Base-by-base conservation (phyloP, 2,888 invertebrate genomes). In the Notodonta dromedarius region DNA sequence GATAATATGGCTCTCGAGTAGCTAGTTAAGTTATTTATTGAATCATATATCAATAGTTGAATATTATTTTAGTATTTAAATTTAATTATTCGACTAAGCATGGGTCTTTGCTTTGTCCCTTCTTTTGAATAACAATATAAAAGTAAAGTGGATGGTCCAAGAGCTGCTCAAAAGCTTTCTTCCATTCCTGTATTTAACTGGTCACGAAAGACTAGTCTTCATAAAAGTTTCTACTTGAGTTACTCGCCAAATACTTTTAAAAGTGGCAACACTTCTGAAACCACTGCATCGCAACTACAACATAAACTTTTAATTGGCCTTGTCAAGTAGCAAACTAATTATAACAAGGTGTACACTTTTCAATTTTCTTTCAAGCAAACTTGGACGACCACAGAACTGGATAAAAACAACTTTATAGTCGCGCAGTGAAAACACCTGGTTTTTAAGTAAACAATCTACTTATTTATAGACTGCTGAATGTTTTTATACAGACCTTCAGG, bases 311-410 rank as follows among this genome's bases (percentile, higher is more conserved):
- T 59, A 56, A 60, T 54, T 65, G 57, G 61, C 42, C 32, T 52
- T 56, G 50, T 60, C 35, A 53, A 53, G 24, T 59, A 56, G 48
- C 42, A 56, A 65, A 68, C 56, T 68, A 53, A 53, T 53, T 35
- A 14, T 51, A 65, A 68, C 59, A 58, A 48, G 51, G 61, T 60
- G 59, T 65, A 59, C 61, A 68, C 58, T 59, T 65, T 65, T 65
- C 62, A 65, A 67, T 70, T 70, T 65, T 53, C 60, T 60, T 56
- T 24, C 35, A n/a, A 11, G n/a, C 35, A 35, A 70, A 70, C 63
- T 70, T 70, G 39, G 60, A 55, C 62, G 63, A 35, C 54, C 50
- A 42, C 35, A 16, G 4, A 13, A 32, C 50, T 13, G 35, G 58
- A 60, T 62, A 67, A 62, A 70, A 63, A 63, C 61, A 70, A 67